Base-by-base conservation (phyloP, 92 coral and sea anemone species). In the Blastomussa wellsi region DNA sequence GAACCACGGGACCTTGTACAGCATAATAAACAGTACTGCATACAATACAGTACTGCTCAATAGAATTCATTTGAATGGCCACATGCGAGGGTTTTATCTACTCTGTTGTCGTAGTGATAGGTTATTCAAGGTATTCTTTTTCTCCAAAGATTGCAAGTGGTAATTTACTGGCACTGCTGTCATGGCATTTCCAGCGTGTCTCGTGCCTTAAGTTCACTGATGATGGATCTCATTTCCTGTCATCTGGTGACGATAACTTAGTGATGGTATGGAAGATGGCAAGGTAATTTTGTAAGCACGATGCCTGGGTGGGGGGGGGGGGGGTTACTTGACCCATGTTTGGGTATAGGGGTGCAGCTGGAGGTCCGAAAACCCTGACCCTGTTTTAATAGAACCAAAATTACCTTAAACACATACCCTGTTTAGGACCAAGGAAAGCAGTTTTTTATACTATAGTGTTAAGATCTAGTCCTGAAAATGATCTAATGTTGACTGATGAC, bases 221-320 rank as follows among this genome's bases (percentile, higher is more conserved):
- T 84, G 98, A 93, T 90, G 89, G 98, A 32, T 89, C 97, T 9
- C 92, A 91, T 51, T 90, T 96, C 36, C 41, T 96, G 53, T 94
- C 99, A 44, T 95, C 93, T 60, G 99, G 98, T 37, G 95, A 96
- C 69, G 99, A 96, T 51, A 96, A 93, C 74, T 85, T 96, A 67
- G 95, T 96, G 20, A 88, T 94, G 87, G 95, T 93, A 20, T 96
- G 99, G 99, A 72, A 89, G 53, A 83, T 96, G 90, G 87, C 92
- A 76, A 93, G 94, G 99, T 96, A 86, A n/a, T n/a, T n/a, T n/a
- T n/a, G n/a, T n/a, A n/a, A n/a, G n/a, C n/a, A n/a, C n/a, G n/a
- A n/a, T n/a, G n/a, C n/a, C n/a, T n/a, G n/a, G n/a, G n/a, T n/a
- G n/a, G n/a, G n/a, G n/a, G n/a, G n/a, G n/a, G n/a, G n/a, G n/a